phyloP scores from a whole-genome alignment of 30 jellyfish, hydroid and myxozoan species.

The Aurelia coerulea region DNA sequence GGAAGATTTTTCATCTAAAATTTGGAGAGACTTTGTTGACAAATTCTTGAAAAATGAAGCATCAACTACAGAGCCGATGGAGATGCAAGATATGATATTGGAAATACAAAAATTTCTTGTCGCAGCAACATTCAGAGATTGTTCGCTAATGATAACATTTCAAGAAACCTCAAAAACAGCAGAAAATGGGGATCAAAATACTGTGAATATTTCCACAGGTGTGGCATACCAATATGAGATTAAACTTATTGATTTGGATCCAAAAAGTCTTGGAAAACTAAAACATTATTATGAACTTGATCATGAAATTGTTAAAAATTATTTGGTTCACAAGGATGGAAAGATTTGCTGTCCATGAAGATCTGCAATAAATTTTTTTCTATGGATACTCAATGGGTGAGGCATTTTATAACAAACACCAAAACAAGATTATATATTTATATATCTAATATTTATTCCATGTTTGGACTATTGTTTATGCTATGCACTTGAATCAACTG shows the following conservation, averaged over 20 bases:
- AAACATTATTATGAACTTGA: constrained; percentile 61
- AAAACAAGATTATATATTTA: too few relatives aligned
- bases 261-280: constrained; percentile 51
- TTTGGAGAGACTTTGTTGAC: constrained; percentile 56
- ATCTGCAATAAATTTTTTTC: not conserved
- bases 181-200: not conserved
- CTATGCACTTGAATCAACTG: too few relatives aligned
- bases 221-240: constrained; percentile 49
- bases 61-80: not conserved
- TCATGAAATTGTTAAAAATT: constrained; percentile 30
- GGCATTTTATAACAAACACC: too few relatives aligned
- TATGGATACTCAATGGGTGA: not conserved
- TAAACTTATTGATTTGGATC: constrained; percentile 80
- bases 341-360: not conserved
- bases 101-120: constrained; percentile 62
- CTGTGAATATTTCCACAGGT: constrained; percentile 8
- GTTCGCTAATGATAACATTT: constrained; percentile 87
- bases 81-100: not conserved
- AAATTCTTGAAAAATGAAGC: not conserved
- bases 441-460: too few relatives aligned
- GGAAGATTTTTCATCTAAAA: constrained; percentile 30
- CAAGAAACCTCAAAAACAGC: not conserved
- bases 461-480: too few relatives aligned
- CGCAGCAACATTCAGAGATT: constrained; percentile 88
- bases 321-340: not conserved